A percentile compares a stretch with the other conserved stretches of the same genome.
These are phyloP conservation scores for Fopius arisanus DNA, from an alignment of 1,140 invertebrate genomes.

Conservation along the genomic window DNA sequence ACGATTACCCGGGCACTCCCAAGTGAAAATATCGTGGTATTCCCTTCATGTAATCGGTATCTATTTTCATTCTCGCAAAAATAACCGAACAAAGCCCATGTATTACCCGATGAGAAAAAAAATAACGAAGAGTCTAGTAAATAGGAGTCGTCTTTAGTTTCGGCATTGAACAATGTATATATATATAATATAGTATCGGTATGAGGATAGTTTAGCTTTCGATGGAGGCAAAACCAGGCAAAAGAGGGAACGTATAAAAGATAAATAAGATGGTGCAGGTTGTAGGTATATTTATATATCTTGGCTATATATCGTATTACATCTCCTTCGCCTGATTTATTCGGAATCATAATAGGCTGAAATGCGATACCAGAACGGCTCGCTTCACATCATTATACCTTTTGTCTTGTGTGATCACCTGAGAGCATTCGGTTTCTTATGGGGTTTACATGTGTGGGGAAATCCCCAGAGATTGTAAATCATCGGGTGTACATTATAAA, in stretches of 20 bases:
- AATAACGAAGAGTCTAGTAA: neutral
- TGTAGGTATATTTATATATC: slow-evolving; percentile 9
- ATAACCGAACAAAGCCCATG: neutral
- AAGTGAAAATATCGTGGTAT: slow-evolving; percentile 1
- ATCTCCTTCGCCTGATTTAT: slow-evolving; percentile 59
- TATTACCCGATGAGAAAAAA: neutral
- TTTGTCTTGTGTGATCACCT: slow-evolving; percentile 55
- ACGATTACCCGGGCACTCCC: slow-evolving; percentile 22
- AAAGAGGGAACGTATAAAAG: neutral
- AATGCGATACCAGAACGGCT: slow-evolving; percentile 52
- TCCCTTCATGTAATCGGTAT: slow-evolving; percentile 13
- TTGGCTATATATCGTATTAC: slow-evolving; percentile 50
- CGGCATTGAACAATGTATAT: neutral
- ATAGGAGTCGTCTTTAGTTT: slow-evolving; percentile 1
- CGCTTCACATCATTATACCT: slow-evolving; percentile 57
- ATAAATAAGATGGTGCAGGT: slow-evolving; percentile 1
- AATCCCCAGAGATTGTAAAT: slow-evolving; percentile 21
- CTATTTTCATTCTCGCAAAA: slow-evolving; percentile 4
- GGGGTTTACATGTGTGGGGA: slow-evolving; percentile 25
- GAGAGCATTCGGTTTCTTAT: slow-evolving; percentile 48
- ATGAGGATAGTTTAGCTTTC: neutral
- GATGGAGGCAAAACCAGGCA: neutral
- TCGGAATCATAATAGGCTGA: slow-evolving; percentile 59
- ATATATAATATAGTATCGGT: neutral
- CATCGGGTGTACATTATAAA: too few relatives aligned